Evolutionary conservation across 1,140 invertebrate genomes (phyloP).

Genomic region (Lucilia sericata): DNA sequence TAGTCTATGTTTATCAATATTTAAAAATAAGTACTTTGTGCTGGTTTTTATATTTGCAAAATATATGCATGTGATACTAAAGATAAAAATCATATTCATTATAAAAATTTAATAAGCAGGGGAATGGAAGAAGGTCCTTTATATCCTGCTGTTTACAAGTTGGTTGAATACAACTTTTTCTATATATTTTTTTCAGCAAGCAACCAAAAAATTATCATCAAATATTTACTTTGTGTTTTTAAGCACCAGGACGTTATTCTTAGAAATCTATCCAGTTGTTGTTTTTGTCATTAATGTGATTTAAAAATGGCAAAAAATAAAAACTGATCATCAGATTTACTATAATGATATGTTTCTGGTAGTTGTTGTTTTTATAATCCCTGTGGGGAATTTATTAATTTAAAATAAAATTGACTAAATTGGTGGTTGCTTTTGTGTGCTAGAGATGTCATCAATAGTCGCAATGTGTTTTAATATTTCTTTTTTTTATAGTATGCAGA

Average conservation of each 20-base stretch:
- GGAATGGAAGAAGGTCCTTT: background rate
- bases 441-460: background rate
- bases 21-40: background rate
- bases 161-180: no score
- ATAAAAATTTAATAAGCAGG: background rate
- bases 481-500: background rate
- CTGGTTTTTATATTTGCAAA: background rate
- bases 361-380: background rate
- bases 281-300: background rate
- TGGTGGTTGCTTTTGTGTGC: background rate
- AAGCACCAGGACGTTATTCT: background rate
- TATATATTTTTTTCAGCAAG: background rate
- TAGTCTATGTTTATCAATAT: background rate
- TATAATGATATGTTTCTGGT: background rate
- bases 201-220: background rate
- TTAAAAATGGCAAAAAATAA: background rate
- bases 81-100: slow-evolving; percentile 14
- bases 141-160: background rate
- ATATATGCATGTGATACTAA: background rate
- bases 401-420: background rate
- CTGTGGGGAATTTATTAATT: slow-evolving; percentile 9
- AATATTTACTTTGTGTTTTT: background rate
- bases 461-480: background rate
- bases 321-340: background rate
- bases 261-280: background rate